phyloP scores from a whole-genome alignment of 2,888 invertebrate genomes.

The Pristionchus arcanus region DNA sequence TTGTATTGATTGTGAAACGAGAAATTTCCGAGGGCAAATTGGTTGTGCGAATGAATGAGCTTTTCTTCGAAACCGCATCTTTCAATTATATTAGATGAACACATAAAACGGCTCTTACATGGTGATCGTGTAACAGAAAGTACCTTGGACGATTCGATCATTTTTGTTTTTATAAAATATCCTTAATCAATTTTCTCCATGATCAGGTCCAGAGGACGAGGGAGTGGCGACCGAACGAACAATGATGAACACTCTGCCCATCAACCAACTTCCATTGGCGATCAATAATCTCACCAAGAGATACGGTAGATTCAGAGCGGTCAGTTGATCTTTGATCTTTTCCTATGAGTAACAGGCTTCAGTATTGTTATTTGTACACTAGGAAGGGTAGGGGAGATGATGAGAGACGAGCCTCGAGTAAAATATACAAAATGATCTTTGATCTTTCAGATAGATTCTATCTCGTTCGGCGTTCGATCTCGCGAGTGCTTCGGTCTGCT shows the following conservation, averaged over 20 bases:
- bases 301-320: constrained; percentile 46
- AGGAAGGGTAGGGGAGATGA: neutral
- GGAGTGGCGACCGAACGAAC: constrained; percentile 64
- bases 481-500: constrained; percentile 77
- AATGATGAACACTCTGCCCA: constrained; percentile 55
- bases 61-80: too few species aligned
- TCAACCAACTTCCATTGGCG: constrained; percentile 58
- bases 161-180: too few species aligned
- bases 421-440: neutral
- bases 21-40: too few species aligned
- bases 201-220: constrained; percentile 58
- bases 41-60: too few species aligned
- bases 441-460: constrained; percentile 57
- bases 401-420: neutral
- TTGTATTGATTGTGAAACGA: neutral
- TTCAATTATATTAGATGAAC: too few species aligned
- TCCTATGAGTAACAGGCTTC: neutral
- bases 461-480: constrained; percentile 71
- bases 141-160: too few species aligned
- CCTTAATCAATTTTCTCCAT: too few species aligned
- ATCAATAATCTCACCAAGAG: constrained; percentile 64
- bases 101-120: too few species aligned
- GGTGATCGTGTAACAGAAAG: too few species aligned
- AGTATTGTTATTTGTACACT: neutral
- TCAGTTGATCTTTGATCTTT: neutral